Evolutionary conservation across 2,113 vertebrate genomes (phyloP), one percentile per base, ranked within the genome.

Genomic region (Cololabis saira): DNA sequence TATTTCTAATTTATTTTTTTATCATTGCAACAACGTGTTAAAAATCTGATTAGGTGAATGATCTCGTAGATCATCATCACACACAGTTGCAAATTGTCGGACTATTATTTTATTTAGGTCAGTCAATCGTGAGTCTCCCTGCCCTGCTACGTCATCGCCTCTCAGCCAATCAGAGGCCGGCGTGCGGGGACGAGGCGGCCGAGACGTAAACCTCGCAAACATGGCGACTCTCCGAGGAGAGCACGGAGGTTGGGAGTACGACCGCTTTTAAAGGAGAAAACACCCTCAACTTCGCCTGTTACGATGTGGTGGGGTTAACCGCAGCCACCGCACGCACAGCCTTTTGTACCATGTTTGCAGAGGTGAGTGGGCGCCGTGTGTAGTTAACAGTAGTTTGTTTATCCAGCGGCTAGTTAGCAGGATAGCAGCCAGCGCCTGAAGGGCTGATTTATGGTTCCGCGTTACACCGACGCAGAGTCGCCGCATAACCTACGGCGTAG

Each of bases 181-280:
- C 67, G 76, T 84, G 51, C 61, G 44, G 37, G 62, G 75, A 72
- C 62, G n/a, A 79, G 76, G 74, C 83, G 30, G 50, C 27, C 14
- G 14, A 68, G 74, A 90, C 87, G 87, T 91, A 89, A 91, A 84
- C 67, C 90, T 77, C 7, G 58, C 92, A 90, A 90, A 93, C 88
- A 94, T 94, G 93, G 93, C 92, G 91, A 83, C 90, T 82, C 83
- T 85, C 87, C 86, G 88, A 82, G 67, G 83, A 85, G 87, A 82
- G 83, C 83, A 81, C 90, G 83, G 87, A 87, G 89, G 81, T 76
- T 89, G 89, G 90, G 82, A 74, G 81, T 77, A 87, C 83, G 81
- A 76, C 37, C 72, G 82, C 19, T 91, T 90, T 87, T 92, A 90
- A 89, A 80, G 43, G 52, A 67, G 16, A 74, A 76, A 71, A 84